Evolutionary conservation across 1,140 invertebrate species (phyloP).

Genomic region (Megalonaias nervosa): DNA sequence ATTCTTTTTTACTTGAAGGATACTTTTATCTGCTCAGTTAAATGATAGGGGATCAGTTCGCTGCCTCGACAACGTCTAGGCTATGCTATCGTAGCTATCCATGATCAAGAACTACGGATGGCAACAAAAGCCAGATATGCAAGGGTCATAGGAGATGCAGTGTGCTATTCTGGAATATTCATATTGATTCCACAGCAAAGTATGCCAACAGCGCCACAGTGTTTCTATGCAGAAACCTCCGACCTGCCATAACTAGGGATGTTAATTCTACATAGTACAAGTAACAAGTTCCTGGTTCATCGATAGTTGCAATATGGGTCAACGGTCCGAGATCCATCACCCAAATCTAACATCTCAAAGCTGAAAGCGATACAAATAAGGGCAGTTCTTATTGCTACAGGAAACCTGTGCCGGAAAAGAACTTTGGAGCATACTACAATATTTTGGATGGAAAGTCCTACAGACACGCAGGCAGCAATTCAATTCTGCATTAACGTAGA

Average conservation of each 20-base stretch:
- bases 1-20: too few relatives aligned
- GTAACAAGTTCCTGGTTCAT: neutral
- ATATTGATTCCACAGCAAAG: neutral
- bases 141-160: too few relatives aligned
- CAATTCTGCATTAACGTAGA: neutral
- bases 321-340: neutral
- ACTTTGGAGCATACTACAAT: neutral
- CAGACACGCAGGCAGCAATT: neutral
- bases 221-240: neutral
- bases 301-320: slow-evolving; percentile 3
- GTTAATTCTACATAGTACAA: slow-evolving; percentile 20
- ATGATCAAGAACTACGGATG: neutral
- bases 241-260: neutral
- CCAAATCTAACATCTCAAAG: slow-evolving; percentile 7
- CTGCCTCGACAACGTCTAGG: too few relatives aligned
- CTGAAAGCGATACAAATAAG: neutral
- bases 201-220: neutral
- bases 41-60: too few relatives aligned
- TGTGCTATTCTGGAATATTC: too few relatives aligned
- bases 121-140: too few relatives aligned
- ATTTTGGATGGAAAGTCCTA: slow-evolving; percentile 1
- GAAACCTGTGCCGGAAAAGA: neutral
- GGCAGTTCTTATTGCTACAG: neutral
- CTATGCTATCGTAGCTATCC: neutral
- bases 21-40: too few relatives aligned